Conservation (phyloP, 2,113 vertebrate species). For the Prinia subflava region DNA sequence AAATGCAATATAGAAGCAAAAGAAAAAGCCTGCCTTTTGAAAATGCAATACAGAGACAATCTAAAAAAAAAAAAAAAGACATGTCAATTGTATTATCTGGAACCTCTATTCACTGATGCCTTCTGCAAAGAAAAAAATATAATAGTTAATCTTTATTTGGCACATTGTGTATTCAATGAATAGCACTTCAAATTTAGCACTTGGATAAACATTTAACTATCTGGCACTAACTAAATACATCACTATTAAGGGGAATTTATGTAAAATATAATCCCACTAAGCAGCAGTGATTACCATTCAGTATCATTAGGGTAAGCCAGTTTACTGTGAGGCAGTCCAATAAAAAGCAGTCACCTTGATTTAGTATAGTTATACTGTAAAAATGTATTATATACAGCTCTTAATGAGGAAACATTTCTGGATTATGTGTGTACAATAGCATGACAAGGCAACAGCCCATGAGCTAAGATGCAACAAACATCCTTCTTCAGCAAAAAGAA, state of each 20-base stretch:
- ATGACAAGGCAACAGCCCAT: background rate
- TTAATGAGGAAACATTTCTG: background rate
- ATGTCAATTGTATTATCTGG: background rate
- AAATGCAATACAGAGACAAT: background rate
- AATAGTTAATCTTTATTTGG: conserved; percentile 33
- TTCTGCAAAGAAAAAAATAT: background rate
- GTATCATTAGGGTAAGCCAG: background rate
- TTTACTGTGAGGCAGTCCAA: conserved; percentile 19
- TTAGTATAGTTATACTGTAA: background rate
- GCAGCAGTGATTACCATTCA: conserved; percentile 6
- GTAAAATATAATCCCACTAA: conserved; percentile 47
- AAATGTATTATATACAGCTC: background rate
- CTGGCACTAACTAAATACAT: conserved; percentile 39
- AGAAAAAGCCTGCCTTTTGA: background rate
- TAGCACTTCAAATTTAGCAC: conserved; percentile 36
- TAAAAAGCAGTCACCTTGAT: conserved; percentile 33
- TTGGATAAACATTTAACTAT: conserved; percentile 51
- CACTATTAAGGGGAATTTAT: conserved; percentile 37
- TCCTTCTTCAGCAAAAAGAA: background rate
- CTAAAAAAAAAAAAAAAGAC: background rate
- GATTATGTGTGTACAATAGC: background rate
- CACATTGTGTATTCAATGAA: conserved; percentile 31
- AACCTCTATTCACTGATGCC: background rate
- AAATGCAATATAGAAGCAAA: background rate
- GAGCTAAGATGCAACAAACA: background rate